Base-by-base conservation (phyloP, 2,113 vertebrate genomes). In the Phaethon lepturus region DNA sequence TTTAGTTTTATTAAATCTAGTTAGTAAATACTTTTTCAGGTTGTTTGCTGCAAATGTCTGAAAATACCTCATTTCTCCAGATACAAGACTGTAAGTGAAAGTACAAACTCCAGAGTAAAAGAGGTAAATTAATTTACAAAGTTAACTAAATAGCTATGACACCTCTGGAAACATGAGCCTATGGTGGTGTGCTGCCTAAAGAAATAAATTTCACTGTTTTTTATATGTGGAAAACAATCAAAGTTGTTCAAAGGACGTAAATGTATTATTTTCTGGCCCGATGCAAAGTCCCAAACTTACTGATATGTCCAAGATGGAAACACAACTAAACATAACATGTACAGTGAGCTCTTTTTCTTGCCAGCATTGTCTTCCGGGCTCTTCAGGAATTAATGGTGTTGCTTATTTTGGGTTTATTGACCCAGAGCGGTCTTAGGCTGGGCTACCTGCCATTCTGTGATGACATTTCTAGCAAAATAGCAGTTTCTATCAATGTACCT, bases 281-380 rank as follows among this genome's bases (percentile, higher is more conserved):
- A 47, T 84, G 15, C 7, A 6, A 49, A 66, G 28, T 88, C 31
- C 9, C 9, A 79, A 20, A 58, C 31, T 72, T 78, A n/a, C 3
- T 26, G 49, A 16, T 75, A 59, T 7, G 13, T 68, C 9, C 35
- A 19, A 75, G 52, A 56, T 95, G 49, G 33, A 68, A 63, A 60
- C 28, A 35, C 3, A 14, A 9, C 22, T 77, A 18, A 63, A 38
- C 18, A 26, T n/a, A 80, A 35, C 0, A 2, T 73, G 9, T 7
- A 2, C n/a, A 80, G 62, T 47, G 53, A 67, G 24, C 47, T 72
- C 33, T 71, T 88, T 10, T 38, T 9, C 13, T 88, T 86, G 63
- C 26, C 44, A 38, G 23, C 28, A 16, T 47, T 75, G 56, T 55
- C n/a, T 64, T 56, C 13, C 28, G 52, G 35, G 9, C 35, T 86